Evolutionary conservation across 2,888 invertebrate genomes (phyloP).

Genomic region (Thera obeliscata): DNA sequence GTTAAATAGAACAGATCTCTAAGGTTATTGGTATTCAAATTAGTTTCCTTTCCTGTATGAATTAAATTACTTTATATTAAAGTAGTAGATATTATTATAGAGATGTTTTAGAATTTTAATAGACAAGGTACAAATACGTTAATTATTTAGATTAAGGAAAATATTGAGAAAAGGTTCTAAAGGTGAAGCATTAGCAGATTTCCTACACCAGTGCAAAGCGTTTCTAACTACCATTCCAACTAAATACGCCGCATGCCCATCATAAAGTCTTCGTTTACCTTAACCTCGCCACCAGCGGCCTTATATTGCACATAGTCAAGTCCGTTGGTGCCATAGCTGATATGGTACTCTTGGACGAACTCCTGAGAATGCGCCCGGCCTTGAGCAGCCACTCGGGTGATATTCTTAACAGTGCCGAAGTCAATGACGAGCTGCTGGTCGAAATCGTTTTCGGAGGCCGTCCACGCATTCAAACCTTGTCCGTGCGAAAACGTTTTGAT

Average conservation of each 20-base stretch:
- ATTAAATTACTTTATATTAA: neutral
- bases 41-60: neutral
- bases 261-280: conserved; percentile 85
- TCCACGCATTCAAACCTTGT: conserved; percentile 96
- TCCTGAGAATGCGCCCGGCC: conserved; percentile 95
- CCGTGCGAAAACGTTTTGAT: conserved; percentile 38
- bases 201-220: conserved; percentile 28
- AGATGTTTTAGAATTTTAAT: neutral
- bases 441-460: conserved; percentile 95
- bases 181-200: conserved; percentile 25
- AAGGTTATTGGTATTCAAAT: neutral
- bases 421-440: conserved; percentile 96
- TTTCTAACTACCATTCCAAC: conserved; percentile 23
- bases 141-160: neutral
- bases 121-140: neutral
- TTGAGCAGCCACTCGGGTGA: conserved; percentile 94
- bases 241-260: conserved; percentile 20
- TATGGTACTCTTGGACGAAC: conserved; percentile 96
- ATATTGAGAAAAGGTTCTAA: neutral
- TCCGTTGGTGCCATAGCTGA: conserved; percentile 96
- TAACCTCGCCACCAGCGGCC: conserved; percentile 94
- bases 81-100: neutral
- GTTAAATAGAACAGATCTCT: neutral
- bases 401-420: conserved; percentile 93
- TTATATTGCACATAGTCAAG: conserved; percentile 95